Conservation (phyloP, 1,140 invertebrate genomes). For the Eciton burchellii region DNA sequence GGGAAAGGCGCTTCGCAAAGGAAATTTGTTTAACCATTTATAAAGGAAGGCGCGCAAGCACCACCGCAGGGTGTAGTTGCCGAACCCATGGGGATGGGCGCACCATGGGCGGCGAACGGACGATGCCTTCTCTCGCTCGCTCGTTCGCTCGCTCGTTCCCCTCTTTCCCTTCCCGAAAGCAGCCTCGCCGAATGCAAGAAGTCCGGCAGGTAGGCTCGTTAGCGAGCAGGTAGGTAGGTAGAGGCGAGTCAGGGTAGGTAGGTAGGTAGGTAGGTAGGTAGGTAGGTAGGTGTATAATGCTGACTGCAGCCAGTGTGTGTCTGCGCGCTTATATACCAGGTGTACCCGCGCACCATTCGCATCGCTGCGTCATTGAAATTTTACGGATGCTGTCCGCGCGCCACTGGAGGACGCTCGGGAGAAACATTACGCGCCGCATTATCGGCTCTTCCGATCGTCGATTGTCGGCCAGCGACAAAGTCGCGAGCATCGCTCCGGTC, state of each 20-base stretch:
- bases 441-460: neutral
- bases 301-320: slow-evolving; percentile 78
- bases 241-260: slow-evolving; percentile 77
- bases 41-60: slow-evolving; percentile 76
- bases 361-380: slow-evolving; percentile 28
- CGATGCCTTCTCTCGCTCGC: slow-evolving; percentile 13
- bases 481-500: neutral
- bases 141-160: neutral
- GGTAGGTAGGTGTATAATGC: slow-evolving; percentile 82
- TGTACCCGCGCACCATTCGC: slow-evolving; percentile 66
- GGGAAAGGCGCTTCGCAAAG: slow-evolving; percentile 75
- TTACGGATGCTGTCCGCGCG: neutral
- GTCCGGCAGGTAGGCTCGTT: slow-evolving; percentile 85
- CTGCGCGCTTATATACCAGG: slow-evolving; percentile 80
- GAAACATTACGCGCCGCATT: neutral
- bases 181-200: slow-evolving; percentile 81
- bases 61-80: slow-evolving; percentile 71
- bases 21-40: slow-evolving; percentile 81
- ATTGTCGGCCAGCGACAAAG: neutral
- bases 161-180: slow-evolving; percentile 57
- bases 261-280: slow-evolving; percentile 83
- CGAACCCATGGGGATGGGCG: slow-evolving; percentile 64
- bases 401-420: neutral
- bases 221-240: slow-evolving; percentile 84
- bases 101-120: slow-evolving; percentile 46